phyloP scores from a whole-genome alignment of 2,888 invertebrate genomes.

The Phengaris arion region DNA sequence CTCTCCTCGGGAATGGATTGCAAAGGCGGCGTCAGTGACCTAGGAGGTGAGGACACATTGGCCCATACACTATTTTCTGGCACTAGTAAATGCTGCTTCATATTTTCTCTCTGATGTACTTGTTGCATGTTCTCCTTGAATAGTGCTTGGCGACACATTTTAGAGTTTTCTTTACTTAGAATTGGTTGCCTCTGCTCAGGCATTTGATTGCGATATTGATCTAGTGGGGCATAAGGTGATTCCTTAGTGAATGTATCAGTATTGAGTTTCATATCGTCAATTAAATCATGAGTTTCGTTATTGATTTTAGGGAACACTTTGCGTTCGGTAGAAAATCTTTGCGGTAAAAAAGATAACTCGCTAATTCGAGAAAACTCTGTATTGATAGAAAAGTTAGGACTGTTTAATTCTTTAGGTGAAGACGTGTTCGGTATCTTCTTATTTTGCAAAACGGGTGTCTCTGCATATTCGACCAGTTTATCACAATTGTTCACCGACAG shows the following conservation, averaged over 20 bases:
- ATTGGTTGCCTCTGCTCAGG: constrained; percentile 50
- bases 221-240: constrained; percentile 61
- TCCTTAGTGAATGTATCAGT: constrained; percentile 78
- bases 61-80: constrained; percentile 65
- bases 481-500: constrained; percentile 49
- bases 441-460: constrained; percentile 50
- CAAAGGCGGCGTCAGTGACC: constrained; percentile 65
- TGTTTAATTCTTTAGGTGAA: constrained; percentile 69
- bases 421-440: constrained; percentile 73
- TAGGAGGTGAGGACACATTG: constrained; percentile 59
- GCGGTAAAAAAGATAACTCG: constrained; percentile 68
- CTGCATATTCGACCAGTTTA: constrained; percentile 45
- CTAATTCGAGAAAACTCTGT: constrained; percentile 73
- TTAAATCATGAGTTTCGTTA: constrained; percentile 61
- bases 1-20: constrained; percentile 76
- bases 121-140: constrained; percentile 60
- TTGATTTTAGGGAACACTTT: constrained; percentile 59
- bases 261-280: constrained; percentile 61
- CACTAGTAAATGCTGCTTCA: constrained; percentile 47
- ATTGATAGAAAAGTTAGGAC: constrained; percentile 72
- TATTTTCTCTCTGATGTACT: constrained; percentile 45
- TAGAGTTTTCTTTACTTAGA: constrained; percentile 52
- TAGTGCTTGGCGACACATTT: constrained; percentile 64
- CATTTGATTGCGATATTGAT: constrained; percentile 49
- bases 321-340: constrained; percentile 69